Percentiles rank a stretch among this genome's conserved stretches.
Conservation (phyloP, 2,888 invertebrate genomes). For the Campoletis raptor region DNA sequence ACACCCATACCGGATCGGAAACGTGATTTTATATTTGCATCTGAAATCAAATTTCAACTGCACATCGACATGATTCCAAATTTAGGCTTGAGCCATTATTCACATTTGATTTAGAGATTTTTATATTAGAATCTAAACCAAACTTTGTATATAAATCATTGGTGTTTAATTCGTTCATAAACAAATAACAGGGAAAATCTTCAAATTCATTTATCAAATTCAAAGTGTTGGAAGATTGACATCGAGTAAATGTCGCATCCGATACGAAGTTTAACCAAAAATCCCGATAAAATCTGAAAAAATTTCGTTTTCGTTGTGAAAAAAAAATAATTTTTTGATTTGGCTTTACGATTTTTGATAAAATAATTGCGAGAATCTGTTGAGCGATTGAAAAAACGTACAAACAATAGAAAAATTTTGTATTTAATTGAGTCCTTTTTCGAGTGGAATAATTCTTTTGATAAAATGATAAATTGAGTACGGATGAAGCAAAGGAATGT, state of each 20-base stretch:
- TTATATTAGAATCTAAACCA: not conserved
- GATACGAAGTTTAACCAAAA: not conserved
- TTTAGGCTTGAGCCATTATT: not conserved
- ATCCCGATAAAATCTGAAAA: not conserved
- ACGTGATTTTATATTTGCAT: not conserved
- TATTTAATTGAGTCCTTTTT: not conserved
- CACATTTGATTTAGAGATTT: not conserved
- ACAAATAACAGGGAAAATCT: not conserved
- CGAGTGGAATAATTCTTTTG: not conserved
- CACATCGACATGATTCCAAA: not conserved
- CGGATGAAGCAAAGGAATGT: constrained; percentile 5
- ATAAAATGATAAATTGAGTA: constrained; percentile 48
- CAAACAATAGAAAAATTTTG: not conserved
- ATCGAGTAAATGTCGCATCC: not conserved
- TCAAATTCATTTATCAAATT: not conserved
- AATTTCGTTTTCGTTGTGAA: not conserved
- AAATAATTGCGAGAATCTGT: not conserved
- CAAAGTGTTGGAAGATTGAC: not conserved
- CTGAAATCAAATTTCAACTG: not conserved
- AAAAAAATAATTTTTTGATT: not conserved
- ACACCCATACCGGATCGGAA: too few relatives aligned
- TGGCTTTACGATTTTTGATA: not conserved
- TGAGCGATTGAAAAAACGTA: not conserved
- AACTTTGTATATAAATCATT: not conserved
- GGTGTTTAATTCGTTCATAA: not conserved